Conservation (phyloP, 2,797 vertebrate genomes). For the Alectoris magna region DNA sequence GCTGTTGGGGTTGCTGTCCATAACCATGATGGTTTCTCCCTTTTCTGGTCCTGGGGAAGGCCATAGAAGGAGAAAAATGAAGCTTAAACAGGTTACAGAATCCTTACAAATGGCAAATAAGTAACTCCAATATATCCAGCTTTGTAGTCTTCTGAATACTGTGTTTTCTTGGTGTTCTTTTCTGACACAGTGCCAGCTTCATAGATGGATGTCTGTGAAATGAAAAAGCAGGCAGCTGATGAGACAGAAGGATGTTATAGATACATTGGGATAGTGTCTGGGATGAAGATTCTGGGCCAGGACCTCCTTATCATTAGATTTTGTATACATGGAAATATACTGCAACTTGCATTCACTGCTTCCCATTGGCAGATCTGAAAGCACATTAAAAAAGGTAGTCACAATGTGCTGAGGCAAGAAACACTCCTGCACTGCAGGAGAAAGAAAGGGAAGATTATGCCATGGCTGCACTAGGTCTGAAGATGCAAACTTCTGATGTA, state of each 20-base stretch:
- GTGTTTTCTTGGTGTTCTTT: not conserved
- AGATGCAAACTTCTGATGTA: not conserved
- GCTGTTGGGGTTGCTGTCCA: no score
- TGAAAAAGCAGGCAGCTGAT: not conserved
- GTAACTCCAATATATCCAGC: not conserved
- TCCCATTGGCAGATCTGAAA: not conserved
- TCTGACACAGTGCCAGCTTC: not conserved
- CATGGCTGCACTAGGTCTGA: fast-evolving
- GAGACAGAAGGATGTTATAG: not conserved
- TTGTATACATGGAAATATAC: not conserved
- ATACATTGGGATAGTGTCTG: not conserved
- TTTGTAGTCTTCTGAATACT: not conserved
- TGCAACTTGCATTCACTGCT: not conserved
- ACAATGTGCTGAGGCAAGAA: not conserved
- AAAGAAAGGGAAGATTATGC: not conserved
- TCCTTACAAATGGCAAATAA: not conserved
- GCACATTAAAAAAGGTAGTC: not conserved
- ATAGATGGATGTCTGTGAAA: not conserved
- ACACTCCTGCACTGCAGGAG: not conserved
- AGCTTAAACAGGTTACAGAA: not conserved
- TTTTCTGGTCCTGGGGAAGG: no score
- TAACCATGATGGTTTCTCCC: no score
- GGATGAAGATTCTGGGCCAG: not conserved
- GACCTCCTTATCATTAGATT: not conserved
- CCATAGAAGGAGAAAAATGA: not conserved